A percentile compares a stretch with the other conserved stretches of the same genome.
Evolutionary conservation across 2,113 vertebrate species (phyloP).

Genomic region (Papio anubis): DNA sequence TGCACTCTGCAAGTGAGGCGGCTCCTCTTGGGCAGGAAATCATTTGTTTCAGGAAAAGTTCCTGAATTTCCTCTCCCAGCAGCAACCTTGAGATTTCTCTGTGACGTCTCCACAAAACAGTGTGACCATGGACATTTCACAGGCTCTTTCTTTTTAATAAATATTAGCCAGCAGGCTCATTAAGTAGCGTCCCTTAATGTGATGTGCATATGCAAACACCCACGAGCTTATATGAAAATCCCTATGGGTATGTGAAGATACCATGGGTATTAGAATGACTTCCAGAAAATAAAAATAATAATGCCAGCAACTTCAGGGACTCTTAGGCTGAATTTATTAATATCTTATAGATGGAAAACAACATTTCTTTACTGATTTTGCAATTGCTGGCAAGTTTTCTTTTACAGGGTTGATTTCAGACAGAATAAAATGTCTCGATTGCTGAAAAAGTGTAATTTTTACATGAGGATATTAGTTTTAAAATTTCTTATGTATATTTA

Average conservation of each 20-base stretch:
- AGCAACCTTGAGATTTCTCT: constrained; percentile 55
- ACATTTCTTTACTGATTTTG: constrained; percentile 47
- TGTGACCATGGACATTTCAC: constrained; percentile 71
- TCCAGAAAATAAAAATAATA: neutral
- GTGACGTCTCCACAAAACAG: constrained; percentile 43
- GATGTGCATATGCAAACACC: neutral
- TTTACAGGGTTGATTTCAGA: neutral
- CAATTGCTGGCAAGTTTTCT: neutral
- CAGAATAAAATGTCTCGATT: constrained; percentile 13
- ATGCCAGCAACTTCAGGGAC: constrained; percentile 28
- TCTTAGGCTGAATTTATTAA: constrained; percentile 40
- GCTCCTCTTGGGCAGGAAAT: constrained; percentile 53
- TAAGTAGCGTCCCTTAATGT: neutral
- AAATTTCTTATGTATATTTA: neutral
- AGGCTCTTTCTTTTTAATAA: constrained; percentile 73
- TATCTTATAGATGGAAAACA: neutral
- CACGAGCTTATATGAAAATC: neutral
- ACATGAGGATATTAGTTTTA: neutral
- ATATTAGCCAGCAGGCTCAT: constrained; percentile 23
- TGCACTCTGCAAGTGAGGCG: neutral
- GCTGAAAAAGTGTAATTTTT: constrained; percentile 11
- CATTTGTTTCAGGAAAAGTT: constrained; percentile 61
- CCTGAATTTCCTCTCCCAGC: neutral
- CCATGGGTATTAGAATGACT: neutral
- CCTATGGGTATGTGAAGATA: neutral